Evolutionary conservation across 1,140 invertebrate species (phyloP).

Genomic region (Aphis gossypii): DNA sequence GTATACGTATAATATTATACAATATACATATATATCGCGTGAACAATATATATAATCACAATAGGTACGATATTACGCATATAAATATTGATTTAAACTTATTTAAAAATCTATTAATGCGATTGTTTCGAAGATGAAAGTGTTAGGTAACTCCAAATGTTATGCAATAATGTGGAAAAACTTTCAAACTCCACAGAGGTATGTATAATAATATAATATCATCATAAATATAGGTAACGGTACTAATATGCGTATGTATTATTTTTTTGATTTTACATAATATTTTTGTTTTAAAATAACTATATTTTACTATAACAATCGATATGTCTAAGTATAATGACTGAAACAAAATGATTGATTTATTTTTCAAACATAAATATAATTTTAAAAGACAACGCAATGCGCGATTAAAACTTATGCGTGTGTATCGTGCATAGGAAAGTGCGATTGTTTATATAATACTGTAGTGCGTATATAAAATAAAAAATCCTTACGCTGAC

Average conservation of each 20-base stretch:
- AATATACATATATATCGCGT: neutral
- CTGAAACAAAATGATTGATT: neutral
- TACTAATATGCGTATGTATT: neutral
- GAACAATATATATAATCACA: neutral
- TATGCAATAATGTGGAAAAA: neutral
- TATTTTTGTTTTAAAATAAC: neutral
- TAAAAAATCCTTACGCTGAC: neutral
- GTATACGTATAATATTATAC: neutral
- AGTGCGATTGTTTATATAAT: neutral
- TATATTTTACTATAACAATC: no score
- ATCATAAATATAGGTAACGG: neutral
- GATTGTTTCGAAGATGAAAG: conserved; percentile 6
- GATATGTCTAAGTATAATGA: neutral
- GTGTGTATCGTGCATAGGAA: neutral
- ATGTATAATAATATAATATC: neutral
- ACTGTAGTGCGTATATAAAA: neutral
- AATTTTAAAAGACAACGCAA: neutral
- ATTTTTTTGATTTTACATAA: neutral
- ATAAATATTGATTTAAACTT: conserved; percentile 3
- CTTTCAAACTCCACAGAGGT: neutral
- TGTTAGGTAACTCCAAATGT: neutral
- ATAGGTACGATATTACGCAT: neutral
- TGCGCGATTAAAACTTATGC: neutral
- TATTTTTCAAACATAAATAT: neutral
- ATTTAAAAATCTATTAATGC: neutral